These are phyloP conservation scores for Rhingia campestris DNA, from an alignment of 2,888 invertebrate species.

Conservation along the genomic window DNA sequence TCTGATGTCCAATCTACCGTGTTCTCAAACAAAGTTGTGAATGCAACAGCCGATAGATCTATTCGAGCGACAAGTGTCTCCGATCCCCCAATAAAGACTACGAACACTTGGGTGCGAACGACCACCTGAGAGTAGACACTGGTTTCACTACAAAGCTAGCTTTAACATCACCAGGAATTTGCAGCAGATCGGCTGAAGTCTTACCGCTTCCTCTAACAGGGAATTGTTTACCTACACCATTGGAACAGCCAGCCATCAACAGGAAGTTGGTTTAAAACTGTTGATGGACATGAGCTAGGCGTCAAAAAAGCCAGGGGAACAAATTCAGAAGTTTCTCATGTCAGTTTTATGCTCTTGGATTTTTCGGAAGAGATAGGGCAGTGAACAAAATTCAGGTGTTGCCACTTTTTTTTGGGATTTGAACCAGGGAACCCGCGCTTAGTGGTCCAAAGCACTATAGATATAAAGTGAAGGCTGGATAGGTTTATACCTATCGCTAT, in stretches of 20 bases:
- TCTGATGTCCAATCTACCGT: constrained; percentile 85
- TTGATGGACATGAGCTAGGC: constrained; percentile 89
- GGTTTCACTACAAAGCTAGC: constrained; percentile 88
- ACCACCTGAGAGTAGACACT: constrained; percentile 90
- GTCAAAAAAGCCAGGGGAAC: constrained; percentile 96
- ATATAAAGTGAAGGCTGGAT: too few relatives aligned
- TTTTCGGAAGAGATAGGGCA: too few relatives aligned
- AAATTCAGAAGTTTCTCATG: too few relatives aligned
- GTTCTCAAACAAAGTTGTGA: constrained; percentile 89
- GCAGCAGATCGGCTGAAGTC: constrained; percentile 90
- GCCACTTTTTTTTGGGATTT: too few relatives aligned
- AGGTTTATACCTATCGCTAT: too few relatives aligned
- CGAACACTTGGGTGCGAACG: constrained; percentile 90
- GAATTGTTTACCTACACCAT: constrained; percentile 93
- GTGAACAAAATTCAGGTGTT: too few relatives aligned
- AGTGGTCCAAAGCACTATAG: too few relatives aligned
- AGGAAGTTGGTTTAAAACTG: constrained; percentile 86
- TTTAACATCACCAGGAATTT: constrained; percentile 92
- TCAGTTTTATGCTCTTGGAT: too few relatives aligned
- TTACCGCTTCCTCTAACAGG: constrained; percentile 88
- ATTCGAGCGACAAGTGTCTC: constrained; percentile 92
- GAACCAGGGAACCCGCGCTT: too few relatives aligned
- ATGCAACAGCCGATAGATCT: constrained; percentile 90
- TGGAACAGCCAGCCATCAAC: constrained; percentile 88
- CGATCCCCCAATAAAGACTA: constrained; percentile 92